Evolutionary conservation across 2,888 invertebrate species (phyloP), one percentile per base, ranked within the genome.

Genomic region (Eurytoma adleriae): DNA sequence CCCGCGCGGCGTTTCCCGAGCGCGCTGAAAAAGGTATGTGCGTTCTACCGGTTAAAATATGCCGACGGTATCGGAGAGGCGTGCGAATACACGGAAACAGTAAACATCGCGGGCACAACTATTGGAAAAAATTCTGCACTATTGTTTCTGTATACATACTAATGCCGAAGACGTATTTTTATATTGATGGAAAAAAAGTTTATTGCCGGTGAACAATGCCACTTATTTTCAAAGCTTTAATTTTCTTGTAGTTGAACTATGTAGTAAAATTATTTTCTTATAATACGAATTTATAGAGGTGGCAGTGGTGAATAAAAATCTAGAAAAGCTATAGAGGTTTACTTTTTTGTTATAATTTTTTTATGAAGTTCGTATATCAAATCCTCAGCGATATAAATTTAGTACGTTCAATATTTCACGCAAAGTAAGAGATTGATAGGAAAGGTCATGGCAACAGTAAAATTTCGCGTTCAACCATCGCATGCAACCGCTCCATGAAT

Each of bases 371-470:
- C 62, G n/a, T 62, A 64, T 48, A 54, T 56, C 48, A 64, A 62
- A 70, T 57, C 57, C 10, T 50, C 48, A 10, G 40, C n/a, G 7
- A 18, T n/a, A 64, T 50, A 18, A 57, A 78, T 71, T 66, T 78
- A 57, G 77, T 66, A 50, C 66, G 0, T 40, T 78, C 66, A 66
- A 78, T 78, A 71, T 57, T 70, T 78, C 70, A 71, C 30, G 62
- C 70, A 56, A 64, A 48, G 27, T 48, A 54, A 52, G 40, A 27
- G 57, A 64, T 24, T 64, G 64, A 70, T 70, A 27, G 10, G 48
- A 64, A 70, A 77, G 77, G 77, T 77, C 77, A 70, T 40, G 77
- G 70, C 57, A 57, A 77, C 48, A 18, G 57, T 64, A 48, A 69
- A 69, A 61, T 30, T 52, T 13, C 18, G 10, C 16, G 13, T 69